These are phyloP conservation scores for Mesoligia furuncula DNA, from an alignment of 2,888 invertebrate species.

Conservation along the genomic window DNA sequence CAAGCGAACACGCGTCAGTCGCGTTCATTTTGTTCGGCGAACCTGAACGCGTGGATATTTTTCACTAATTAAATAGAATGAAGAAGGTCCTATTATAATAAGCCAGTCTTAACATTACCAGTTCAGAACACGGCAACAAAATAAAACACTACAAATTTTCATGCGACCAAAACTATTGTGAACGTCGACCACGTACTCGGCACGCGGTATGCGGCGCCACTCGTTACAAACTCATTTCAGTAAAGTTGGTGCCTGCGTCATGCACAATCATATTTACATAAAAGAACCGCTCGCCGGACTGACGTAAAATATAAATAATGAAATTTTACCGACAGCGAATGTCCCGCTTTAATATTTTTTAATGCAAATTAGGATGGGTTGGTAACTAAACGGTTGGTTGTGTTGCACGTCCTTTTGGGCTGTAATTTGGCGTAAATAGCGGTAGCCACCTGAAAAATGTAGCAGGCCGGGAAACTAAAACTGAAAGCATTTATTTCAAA, in stretches of 20 bases:
- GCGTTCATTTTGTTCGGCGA: background rate
- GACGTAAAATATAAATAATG: constrained; percentile 72
- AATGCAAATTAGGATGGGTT: constrained; percentile 53
- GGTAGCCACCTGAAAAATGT: background rate
- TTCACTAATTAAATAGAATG: background rate
- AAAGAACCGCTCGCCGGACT: constrained; percentile 66
- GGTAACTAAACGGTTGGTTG: constrained; percentile 40
- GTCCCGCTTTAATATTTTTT: constrained; percentile 59
- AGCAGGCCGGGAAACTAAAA: background rate
- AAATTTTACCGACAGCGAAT: constrained; percentile 63
- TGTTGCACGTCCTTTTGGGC: constrained; percentile 16
- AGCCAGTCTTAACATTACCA: background rate
- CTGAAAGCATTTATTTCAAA: background rate
- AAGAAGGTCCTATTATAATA: background rate
- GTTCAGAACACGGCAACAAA: constrained; percentile 48
- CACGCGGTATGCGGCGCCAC: constrained; percentile 64
- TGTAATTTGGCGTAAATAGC: constrained; percentile 18
- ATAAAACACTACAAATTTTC: constrained; percentile 48
- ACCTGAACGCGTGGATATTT: background rate
- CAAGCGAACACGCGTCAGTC: background rate
- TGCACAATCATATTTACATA: constrained; percentile 75
- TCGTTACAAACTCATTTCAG: constrained; percentile 79
- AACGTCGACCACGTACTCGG: constrained; percentile 59
- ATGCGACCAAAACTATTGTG: constrained; percentile 53
- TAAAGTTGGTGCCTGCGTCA: constrained; percentile 72